A percentile compares a stretch with the other conserved stretches of the same genome.
phyloP scores from a whole-genome alignment of 2,113 vertebrate genomes.

The Mesembrinibis cayennensis region DNA sequence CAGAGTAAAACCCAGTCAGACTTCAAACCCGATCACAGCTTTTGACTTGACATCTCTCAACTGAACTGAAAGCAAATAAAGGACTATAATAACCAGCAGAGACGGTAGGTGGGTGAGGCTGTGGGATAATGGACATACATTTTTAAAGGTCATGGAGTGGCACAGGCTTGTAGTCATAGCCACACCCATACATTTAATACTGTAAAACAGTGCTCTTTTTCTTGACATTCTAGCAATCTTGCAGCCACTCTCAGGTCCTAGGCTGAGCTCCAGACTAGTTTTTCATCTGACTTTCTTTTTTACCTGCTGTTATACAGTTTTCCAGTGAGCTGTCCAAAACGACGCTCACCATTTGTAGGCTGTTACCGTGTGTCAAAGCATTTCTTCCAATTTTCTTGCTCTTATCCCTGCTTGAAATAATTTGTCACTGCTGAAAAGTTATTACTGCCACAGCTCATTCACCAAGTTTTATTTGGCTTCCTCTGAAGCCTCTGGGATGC shows the following conservation, averaged over 20 bases:
- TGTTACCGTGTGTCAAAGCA: neutral
- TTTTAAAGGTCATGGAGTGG: neutral
- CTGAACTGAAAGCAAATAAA: neutral
- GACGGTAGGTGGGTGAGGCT: neutral
- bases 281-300: neutral
- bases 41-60: neutral
- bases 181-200: neutral
- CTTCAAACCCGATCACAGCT: neutral
- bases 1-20: neutral
- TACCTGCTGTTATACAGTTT: neutral
- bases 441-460: neutral
- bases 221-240: neutral
- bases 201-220: neutral
- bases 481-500: neutral
- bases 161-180: neutral
- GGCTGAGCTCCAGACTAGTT: neutral
- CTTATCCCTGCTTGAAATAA: slow-evolving; percentile 42
- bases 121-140: neutral
- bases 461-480: neutral
- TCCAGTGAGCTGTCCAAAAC: neutral
- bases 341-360: neutral
- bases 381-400: slow-evolving; percentile 28
- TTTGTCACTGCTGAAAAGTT: slow-evolving; percentile 15
- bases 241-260: neutral
- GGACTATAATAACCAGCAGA: neutral